phyloP scores from a whole-genome alignment of 2,888 invertebrate genomes.

The Hydropsyche betteni region DNA sequence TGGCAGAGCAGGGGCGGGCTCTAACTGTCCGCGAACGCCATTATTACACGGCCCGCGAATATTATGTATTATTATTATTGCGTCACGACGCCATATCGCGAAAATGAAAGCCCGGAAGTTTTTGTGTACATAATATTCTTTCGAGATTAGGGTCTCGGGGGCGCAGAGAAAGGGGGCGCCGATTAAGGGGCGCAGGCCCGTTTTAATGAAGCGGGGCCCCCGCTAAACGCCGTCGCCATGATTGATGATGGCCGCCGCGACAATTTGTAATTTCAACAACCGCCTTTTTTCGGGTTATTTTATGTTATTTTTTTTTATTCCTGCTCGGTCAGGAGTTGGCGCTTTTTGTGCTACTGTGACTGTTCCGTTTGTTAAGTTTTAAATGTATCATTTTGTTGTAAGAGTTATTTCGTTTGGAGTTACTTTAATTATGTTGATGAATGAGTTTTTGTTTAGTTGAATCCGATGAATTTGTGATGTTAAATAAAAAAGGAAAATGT shows the following conservation, averaged over 20 bases:
- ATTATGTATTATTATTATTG: constrained; percentile 36
- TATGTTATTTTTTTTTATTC: too few species aligned
- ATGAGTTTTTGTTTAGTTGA: too few species aligned
- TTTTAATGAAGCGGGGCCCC: constrained; percentile 37
- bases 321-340: too few species aligned
- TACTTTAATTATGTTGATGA: too few species aligned
- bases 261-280: constrained; percentile 30
- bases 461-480: too few species aligned
- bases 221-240: constrained; percentile 27
- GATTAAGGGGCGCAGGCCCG: constrained; percentile 8
- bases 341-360: too few species aligned
- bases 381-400: too few species aligned
- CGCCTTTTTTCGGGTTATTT: neutral
- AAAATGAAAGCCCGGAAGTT: constrained; percentile 47
- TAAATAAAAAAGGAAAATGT: too few species aligned
- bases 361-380: too few species aligned
- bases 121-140: constrained; percentile 48
- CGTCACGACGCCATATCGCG: constrained; percentile 47
- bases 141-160: constrained; percentile 43
- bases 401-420: too few species aligned
- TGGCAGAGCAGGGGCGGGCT: neutral
- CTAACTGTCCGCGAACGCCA: constrained; percentile 24
- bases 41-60: constrained; percentile 41
- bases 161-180: constrained; percentile 24
- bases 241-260: constrained; percentile 19